Evolutionary conservation across 2,888 invertebrate species (phyloP).

Genomic region (Itoplectis maculator): DNA sequence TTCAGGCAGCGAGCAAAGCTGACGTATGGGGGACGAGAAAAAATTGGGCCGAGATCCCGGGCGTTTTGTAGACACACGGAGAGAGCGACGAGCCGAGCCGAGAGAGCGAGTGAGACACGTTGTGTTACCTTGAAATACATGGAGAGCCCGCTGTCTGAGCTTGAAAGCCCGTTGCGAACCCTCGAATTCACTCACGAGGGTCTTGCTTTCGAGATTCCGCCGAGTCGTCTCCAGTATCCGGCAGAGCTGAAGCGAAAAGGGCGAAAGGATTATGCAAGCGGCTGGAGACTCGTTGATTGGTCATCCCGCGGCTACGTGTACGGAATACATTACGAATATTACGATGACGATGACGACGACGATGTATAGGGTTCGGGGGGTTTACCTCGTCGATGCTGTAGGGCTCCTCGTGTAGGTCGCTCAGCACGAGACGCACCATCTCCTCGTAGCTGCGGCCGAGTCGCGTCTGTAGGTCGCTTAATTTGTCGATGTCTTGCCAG

Average conservation of each 20-base stretch:
- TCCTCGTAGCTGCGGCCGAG: conserved; percentile 87
- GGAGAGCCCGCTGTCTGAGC: conserved; percentile 93
- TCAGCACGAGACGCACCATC: conserved; percentile 89
- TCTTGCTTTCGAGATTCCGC: conserved; percentile 88
- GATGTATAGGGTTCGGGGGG: no score
- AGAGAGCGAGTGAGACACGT: conserved; percentile 6
- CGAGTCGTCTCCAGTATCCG: conserved; percentile 86
- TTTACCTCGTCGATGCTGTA: conserved; percentile 91
- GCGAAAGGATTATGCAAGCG: conserved; percentile 22
- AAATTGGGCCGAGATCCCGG: background rate
- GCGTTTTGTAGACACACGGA: background rate
- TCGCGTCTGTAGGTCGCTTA: conserved; percentile 91
- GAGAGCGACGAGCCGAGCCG: background rate
- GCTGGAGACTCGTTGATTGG: background rate
- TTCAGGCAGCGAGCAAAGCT: background rate
- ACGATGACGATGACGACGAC: no score
- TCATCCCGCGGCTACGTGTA: background rate
- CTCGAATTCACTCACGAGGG: conserved; percentile 88
- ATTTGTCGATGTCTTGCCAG: conserved; percentile 88
- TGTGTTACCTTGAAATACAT: conserved; percentile 92
- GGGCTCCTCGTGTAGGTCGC: conserved; percentile 87
- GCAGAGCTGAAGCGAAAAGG: conserved; percentile 80
- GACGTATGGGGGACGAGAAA: background rate
- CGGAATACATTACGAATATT: no score
- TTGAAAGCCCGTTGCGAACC: conserved; percentile 88